Conservation (phyloP, 2,888 invertebrate genomes). For the Petrophora chlorosata region DNA sequence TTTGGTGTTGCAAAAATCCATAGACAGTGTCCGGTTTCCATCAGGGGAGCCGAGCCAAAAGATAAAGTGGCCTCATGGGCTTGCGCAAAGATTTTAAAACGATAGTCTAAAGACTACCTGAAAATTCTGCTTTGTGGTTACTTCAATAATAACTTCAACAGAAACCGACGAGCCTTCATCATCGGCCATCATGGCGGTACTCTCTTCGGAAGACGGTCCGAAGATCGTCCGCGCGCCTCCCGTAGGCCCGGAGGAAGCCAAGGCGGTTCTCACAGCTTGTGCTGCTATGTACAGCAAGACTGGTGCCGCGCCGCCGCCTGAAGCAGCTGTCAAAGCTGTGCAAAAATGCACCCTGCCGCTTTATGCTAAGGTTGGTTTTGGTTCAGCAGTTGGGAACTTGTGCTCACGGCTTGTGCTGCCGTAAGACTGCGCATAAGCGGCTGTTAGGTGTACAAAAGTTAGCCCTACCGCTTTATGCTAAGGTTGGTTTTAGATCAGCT, state of each 20-base stretch:
- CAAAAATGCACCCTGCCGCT: constrained; percentile 87
- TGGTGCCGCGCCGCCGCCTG: constrained; percentile 84
- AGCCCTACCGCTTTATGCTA: constrained; percentile 87
- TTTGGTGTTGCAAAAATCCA: too few relatives aligned
- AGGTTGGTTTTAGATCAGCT: constrained; percentile 70
- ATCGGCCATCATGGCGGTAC: constrained; percentile 78
- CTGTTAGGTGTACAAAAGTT: constrained; percentile 86
- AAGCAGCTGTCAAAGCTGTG: constrained; percentile 85
- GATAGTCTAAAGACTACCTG: too few relatives aligned
- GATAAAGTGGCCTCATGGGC: too few relatives aligned
- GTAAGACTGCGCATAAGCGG: constrained; percentile 80
- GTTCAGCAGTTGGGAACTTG: too few relatives aligned
- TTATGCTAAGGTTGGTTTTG: constrained; percentile 85
- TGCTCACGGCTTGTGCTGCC: constrained; percentile 70
- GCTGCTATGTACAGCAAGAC: constrained; percentile 72
- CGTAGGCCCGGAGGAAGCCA: constrained; percentile 70
- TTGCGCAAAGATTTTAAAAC: too few relatives aligned
- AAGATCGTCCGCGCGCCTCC: constrained; percentile 71
- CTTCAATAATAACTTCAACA: constrained; percentile 31
- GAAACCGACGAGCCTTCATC: constrained; percentile 75
- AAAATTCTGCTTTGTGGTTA: too few relatives aligned
- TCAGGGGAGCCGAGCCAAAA: too few relatives aligned
- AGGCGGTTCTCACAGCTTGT: constrained; percentile 67
- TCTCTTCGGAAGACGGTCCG: constrained; percentile 76
- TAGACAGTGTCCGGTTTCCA: too few relatives aligned